These are phyloP conservation scores for Brachyalestes nurse DNA, from an alignment of 2,797 vertebrate genomes.

Conservation along the genomic window DNA sequence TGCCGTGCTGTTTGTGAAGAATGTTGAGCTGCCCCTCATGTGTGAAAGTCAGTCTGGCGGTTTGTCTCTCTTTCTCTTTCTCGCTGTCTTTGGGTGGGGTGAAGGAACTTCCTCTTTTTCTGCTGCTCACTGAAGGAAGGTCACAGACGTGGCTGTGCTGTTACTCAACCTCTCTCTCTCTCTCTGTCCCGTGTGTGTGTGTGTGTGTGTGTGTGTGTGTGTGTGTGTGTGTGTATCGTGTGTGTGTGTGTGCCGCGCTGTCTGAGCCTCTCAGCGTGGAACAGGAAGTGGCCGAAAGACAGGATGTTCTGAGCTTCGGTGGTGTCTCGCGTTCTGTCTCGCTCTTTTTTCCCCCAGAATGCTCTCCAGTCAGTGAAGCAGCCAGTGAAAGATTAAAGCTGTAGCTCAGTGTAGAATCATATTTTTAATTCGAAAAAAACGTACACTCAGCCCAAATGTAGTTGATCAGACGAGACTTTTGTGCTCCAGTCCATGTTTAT, in stretches of 20 bases:
- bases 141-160: slow-evolving; percentile 63
- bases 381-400: slow-evolving; percentile 11
- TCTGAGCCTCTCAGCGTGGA: slow-evolving; percentile 74
- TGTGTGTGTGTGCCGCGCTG: slow-evolving; percentile 51
- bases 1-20: slow-evolving; percentile 40
- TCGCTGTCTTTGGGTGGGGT: slow-evolving; percentile 67
- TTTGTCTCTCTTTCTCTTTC: slow-evolving; percentile 24
- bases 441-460: too few species aligned
- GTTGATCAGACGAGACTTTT: too few species aligned
- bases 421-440: neutral
- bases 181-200: too few species aligned
- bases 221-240: too few species aligned
- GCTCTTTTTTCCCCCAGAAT: slow-evolving; percentile 33
- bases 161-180: slow-evolving; percentile 67
- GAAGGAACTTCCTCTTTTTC: slow-evolving; percentile 69
- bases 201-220: too few species aligned
- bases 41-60: slow-evolving; percentile 44
- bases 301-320: slow-evolving; percentile 72
- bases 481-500: too few species aligned
- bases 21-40: slow-evolving; percentile 37
- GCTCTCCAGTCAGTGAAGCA: neutral
- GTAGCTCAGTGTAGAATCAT: neutral
- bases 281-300: slow-evolving; percentile 81
- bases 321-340: slow-evolving; percentile 47
- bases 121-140: slow-evolving; percentile 64